Base-by-base conservation (phyloP, 2,113 vertebrate species). In the Sylvietta virens region DNA sequence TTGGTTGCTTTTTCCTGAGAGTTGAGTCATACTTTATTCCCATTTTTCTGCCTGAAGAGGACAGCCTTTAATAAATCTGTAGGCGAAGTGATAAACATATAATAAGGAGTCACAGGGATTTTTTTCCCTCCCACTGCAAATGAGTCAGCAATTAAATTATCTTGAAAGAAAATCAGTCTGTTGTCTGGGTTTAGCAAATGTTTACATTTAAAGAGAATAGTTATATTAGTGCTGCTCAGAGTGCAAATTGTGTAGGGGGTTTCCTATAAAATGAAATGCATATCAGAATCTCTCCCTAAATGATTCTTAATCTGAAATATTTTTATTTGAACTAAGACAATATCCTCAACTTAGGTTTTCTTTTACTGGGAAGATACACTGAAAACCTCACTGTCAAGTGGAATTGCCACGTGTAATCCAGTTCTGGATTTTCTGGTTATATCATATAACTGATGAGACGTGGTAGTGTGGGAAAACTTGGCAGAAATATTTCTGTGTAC, bases 61-160 rank as follows among this genome's bases (percentile, higher is more conserved):
- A 94, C 45, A 48, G 54, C 20, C 66, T 93, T 85, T 95, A 94
- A 95, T 95, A 91, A 88, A 94, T 72, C 73, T 60, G 70, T 76
- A 87, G 87, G 81, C 4, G 0, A 72, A 60, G 48, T 64, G 84
- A 79, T 95, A 95, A 95, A 79, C 61, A 56, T 70, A 40, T 83
- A 83, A 77, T 73, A 89, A 92, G 73, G 66, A 94, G 71, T 82
- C 76, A 94, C 81, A 92, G 54, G 50, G 45, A 16, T 10, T 69
- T 58, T 85, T 83, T 86, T n/a, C 15, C 44, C 44, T 92, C 74
- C 87, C 39, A 76, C 81, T 83, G 86, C 48, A 77, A 92, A 85
- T 95, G 84, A 96, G 74, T 96, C 93, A 92, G 93, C 96, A 92
- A 73, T 95, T 94, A 72, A 76, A 89, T 69, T 85, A 42, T 90